These are phyloP conservation scores for Morpho achilles DNA, from an alignment of 2,888 invertebrate species.

Conservation along the genomic window DNA sequence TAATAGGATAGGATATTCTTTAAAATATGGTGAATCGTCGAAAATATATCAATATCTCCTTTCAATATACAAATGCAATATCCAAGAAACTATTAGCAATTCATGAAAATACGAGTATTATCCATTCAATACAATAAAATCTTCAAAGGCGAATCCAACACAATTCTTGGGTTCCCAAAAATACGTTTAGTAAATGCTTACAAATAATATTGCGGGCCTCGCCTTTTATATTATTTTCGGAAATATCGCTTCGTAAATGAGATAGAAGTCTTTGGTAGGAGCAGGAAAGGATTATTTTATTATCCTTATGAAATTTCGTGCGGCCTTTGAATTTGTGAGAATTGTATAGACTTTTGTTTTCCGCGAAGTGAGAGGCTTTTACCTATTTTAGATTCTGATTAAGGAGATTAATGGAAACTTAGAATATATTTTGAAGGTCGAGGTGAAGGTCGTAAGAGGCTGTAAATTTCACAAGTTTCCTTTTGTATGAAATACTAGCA, in stretches of 20 bases:
- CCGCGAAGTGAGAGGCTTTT: constrained; percentile 5
- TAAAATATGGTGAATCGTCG: not conserved
- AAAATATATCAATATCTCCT: too few species aligned
- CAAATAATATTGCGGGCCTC: constrained; percentile 29
- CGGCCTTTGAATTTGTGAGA: constrained; percentile 25
- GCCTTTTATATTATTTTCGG: constrained; percentile 41
- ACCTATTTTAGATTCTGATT: constrained; percentile 2
- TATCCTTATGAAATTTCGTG: constrained; percentile 41
- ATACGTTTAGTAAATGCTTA: constrained; percentile 21
- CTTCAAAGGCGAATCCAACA: constrained; percentile 22
- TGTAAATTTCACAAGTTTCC: too few species aligned
- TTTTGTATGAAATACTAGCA: too few species aligned
- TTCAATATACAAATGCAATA: too few species aligned
- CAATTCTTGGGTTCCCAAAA: constrained; percentile 8
- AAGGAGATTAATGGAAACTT: constrained; percentile 10
- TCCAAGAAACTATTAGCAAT: too few species aligned
- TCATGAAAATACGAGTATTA: not conserved
- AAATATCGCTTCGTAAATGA: constrained; percentile 37
- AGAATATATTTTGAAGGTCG: not conserved
- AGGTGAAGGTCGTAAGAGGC: too few species aligned
- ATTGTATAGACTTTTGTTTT: constrained; percentile 26
- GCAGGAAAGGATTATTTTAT: constrained; percentile 43
- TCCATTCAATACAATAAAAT: constrained; percentile 11
- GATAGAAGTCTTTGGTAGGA: constrained; percentile 34
- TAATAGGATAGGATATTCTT: not conserved